Evolutionary conservation across 2,888 invertebrate species (phyloP).

Genomic region (Heptascelio sp.): DNA sequence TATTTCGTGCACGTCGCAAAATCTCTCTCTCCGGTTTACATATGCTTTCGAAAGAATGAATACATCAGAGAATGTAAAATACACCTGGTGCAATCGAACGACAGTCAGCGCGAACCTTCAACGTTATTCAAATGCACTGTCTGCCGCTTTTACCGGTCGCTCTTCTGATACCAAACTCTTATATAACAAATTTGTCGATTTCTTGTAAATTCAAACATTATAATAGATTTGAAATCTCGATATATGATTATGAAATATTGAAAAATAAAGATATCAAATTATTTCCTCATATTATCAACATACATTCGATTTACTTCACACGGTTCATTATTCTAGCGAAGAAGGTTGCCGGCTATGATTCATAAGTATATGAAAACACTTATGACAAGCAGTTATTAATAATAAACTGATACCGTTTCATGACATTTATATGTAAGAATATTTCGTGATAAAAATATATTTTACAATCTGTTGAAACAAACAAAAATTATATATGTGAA

Average conservation of each 20-base stretch:
- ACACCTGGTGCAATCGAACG: conserved; percentile 64
- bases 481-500: too few species aligned
- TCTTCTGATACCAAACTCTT: conserved; percentile 36
- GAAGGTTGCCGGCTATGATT: conserved; percentile 2
- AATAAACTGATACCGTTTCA: too few species aligned
- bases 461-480: too few species aligned
- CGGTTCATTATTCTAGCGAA: too few species aligned
- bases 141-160: conserved; percentile 30
- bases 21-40: conserved; percentile 30
- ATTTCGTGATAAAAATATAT: too few species aligned
- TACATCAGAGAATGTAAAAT: conserved; percentile 69
- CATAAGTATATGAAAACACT: conserved; percentile 41
- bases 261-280: conserved; percentile 25
- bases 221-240: conserved; percentile 48
- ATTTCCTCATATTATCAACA: conserved; percentile 24
- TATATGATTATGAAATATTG: conserved; percentile 33
- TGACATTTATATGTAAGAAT: too few species aligned
- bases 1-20: conserved; percentile 21
- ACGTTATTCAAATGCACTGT: conserved; percentile 49
- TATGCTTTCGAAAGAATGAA: conserved; percentile 52
- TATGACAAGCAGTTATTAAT: conserved; percentile 29
- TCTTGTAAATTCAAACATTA: conserved; percentile 41
- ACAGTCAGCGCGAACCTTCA: conserved; percentile 53
- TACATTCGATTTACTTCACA: conserved; percentile 10
- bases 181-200: conserved; percentile 53